Evolutionary conservation across 2,113 vertebrate genomes (phyloP), one percentile per base, ranked within the genome.

Genomic region (Pantherophis guttatus): DNA sequence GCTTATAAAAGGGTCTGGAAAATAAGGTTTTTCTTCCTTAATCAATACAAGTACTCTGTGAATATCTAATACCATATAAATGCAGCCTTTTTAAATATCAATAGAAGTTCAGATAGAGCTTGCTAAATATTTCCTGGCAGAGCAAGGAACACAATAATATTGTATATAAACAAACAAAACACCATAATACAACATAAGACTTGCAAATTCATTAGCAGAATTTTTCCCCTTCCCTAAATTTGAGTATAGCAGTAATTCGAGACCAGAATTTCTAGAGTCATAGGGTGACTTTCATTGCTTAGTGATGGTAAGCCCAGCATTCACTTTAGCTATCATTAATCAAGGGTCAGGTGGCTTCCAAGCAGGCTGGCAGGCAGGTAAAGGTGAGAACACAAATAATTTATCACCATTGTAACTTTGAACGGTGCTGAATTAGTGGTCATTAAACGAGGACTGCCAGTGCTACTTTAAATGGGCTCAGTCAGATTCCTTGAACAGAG

Each of bases 31-130:
- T 97, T 97, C 96, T 97, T 97, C 96, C 95, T 94, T 95, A 97
- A 98, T 98, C 98, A 97, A 98, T 98, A 98, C 89, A 96, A 96
- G 97, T 95, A 96, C 97, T 98, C 94, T 98, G 92, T 87, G 94
- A 95, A 94, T 94, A 95, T 97, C 96, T 95, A 95, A 96, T 96
- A 95, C 0, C 7, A 97, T 96, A 97, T 97, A 97, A 97, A 98
- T 97, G 97, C 96, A 98, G 96, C 96, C 96, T 95, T 96, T 97
- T 96, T 97, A 95, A 97, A 95, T 97, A 97, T 97, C 97, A 96
- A 96, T 97, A 98, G 96, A 7, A 29, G 90, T 95, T 96, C 95
- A 96, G 93, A 95, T 75, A 3, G 91, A 90, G 91, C 96, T 97
- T 94, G 89, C 96, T 94, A 88, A 96, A 96, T 97, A 93, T 96